Evolutionary conservation across 2,113 vertebrate species (phyloP), one percentile per base, ranked within the genome.

Genomic region (Aplodontia rufa): DNA sequence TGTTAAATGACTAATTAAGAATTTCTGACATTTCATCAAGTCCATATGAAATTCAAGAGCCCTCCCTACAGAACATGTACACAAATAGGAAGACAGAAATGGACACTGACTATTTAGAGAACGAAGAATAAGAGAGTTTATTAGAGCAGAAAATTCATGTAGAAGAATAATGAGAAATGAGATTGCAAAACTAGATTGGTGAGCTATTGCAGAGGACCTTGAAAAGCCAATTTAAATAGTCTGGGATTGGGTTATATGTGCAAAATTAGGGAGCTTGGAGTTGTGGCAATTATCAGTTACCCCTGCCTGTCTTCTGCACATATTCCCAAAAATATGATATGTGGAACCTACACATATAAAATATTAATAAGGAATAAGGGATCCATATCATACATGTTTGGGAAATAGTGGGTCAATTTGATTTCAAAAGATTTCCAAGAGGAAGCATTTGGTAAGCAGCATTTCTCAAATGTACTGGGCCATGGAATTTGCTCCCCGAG

Each of bases 1-100:
- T 96, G 87, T 69, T 93, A 92, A 92, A 51, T 96, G 87, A 95
- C 83, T 91, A 93, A 95, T 94, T 95, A 95, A 97, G 93, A 90
- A 96, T 84, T 85, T 95, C 71, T 94, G 66, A 95, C 81, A 96
- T 80, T 89, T 80, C 42, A 17, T 13, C 6, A 12, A 42, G n/a
- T 76, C 78, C 60, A 94, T 92, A 91, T 88, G 91, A 90, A 94
- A 96, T 92, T 84, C 66, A 81, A 97, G 66, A 87, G 66, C 35
- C 35, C 35, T 79, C 58, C 22, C 37, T n/a, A 68, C 51, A 93
- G 80, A 96, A 76, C 71, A 92, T 66, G n/a, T 24, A 35, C 80
- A 69, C 35, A 91, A 87, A 87, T 82, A 81, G 76, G 26, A 60
- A 82, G 78, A 32, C 66, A 94, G 60, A 94, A 95, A 78, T 62